Base-by-base conservation (phyloP, 2,888 invertebrate species). In the Caenorhabditis plicata region DNA sequence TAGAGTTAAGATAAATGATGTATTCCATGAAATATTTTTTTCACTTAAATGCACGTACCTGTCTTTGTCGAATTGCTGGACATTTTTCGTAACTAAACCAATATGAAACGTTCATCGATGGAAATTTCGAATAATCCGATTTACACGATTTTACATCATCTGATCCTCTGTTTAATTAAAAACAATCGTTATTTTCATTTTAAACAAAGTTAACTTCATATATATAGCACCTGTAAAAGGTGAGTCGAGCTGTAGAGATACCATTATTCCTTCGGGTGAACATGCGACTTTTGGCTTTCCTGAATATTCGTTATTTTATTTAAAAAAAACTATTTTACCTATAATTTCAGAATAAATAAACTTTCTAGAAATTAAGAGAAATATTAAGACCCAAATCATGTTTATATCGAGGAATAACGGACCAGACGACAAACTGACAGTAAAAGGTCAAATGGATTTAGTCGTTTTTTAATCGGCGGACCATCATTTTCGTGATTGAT, bases 211-310 rank as follows among this genome's bases (percentile, higher is more conserved):
- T 13, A n/a, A 40, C 40, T 22, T 42, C 31, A 61, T 5, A 23
- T 51, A 61, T 20, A 61, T 39, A 1, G 61, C 61, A 17, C 61
- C 61, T 43, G 50, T 61, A 27, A 61, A 61, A 9, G 54, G 54
- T n/a, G 20, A 29, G 15, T 61, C 61, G 2, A 39, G 23, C 13
- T 47, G 43, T 13, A 61, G 46, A 26, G 40, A 32, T 1, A 61
- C 19, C 1, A 54, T 61, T 13, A 61, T 55, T 38, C 61, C 61
- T 8, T 39, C 44, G 7, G 50, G 47, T n/a, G 61, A 46, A 20
- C 61, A 61, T 50, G 32, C 13, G 11, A 61, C 55, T 31, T 17
- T 23, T 13, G 61, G 61, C 26, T 54, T 54, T n/a, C 61, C 61
- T 56, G 41, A 27, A 44, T n/a, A n/a, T n/a, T n/a, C n/a, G n/a